These are phyloP conservation scores for Semaprochilodus insignis DNA, from an alignment of 2,797 vertebrate genomes.

Conservation along the genomic window DNA sequence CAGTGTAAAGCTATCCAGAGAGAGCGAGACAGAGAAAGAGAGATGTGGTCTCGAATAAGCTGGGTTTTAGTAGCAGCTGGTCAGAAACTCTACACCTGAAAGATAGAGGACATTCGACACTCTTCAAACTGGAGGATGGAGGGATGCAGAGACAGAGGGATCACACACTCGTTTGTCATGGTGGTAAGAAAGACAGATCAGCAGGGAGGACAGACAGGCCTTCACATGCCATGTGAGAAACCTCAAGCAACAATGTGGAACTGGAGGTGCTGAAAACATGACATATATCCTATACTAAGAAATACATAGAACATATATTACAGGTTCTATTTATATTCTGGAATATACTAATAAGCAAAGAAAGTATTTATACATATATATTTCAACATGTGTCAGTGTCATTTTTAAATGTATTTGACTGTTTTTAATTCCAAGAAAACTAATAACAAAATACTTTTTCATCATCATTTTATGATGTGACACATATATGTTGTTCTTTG, in stretches of 20 bases:
- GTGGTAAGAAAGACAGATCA: conserved; percentile 30
- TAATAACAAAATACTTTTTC: no score
- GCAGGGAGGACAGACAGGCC: conserved; percentile 9
- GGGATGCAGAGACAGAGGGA: conserved; percentile 52
- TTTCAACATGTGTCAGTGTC: no score
- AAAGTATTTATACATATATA: no score
- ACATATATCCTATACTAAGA: conserved; percentile 6
- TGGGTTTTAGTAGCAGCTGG: conserved; percentile 54
- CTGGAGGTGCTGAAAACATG: conserved; percentile 23
- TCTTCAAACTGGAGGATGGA: conserved; percentile 48
- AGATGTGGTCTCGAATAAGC: conserved; percentile 58
- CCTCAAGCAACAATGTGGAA: conserved; percentile 39
- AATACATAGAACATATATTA: conserved; percentile 47
- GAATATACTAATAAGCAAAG: no score
- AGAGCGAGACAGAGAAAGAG: conserved; percentile 46
- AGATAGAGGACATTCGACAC: conserved; percentile 42
- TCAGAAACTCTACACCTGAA: conserved; percentile 60
- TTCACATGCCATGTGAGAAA: conserved; percentile 30
- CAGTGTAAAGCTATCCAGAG: conserved; percentile 66
- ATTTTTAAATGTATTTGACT: no score
- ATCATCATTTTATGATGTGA: no score
- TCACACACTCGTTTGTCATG: conserved; percentile 48
- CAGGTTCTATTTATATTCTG: neutral
- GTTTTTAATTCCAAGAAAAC: no score
- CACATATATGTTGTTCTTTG: no score